Evolutionary conservation across 2,888 invertebrate genomes (phyloP).

Genomic region (Anodontia alba): DNA sequence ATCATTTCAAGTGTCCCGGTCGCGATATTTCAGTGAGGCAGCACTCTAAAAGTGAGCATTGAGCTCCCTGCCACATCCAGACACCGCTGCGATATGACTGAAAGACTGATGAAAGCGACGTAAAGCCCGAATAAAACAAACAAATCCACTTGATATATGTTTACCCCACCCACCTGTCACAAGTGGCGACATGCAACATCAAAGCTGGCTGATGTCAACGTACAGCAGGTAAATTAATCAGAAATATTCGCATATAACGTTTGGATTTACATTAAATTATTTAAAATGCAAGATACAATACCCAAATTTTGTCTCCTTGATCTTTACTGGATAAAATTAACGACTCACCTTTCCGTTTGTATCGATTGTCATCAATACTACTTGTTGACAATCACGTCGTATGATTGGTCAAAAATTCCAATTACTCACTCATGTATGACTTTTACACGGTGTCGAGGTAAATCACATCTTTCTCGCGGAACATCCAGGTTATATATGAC

Average conservation of each 20-base stretch:
- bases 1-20: too few relatives aligned
- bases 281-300: neutral
- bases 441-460: conserved; percentile 9
- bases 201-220: neutral
- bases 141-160: too few relatives aligned
- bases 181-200: neutral
- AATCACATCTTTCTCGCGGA: neutral
- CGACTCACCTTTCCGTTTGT: neutral
- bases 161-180: conserved; percentile 7
- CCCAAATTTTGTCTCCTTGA: neutral
- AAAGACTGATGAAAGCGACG: too few relatives aligned
- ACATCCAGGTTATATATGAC: neutral
- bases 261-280: too few relatives aligned
- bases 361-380: neutral
- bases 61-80: too few relatives aligned
- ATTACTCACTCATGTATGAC: conserved; percentile 31
- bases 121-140: too few relatives aligned
- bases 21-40: too few relatives aligned
- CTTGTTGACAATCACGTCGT: conserved; percentile 6
- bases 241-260: too few relatives aligned
- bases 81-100: too few relatives aligned
- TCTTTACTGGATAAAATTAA: too few relatives aligned
- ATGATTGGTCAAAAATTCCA: conserved; percentile 22
- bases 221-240: too few relatives aligned
- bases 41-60: too few relatives aligned